Percentiles rank a stretch among this genome's conserved stretches.
These are phyloP conservation scores for Hirundo rustica DNA, from an alignment of 2,797 vertebrate species.

Conservation along the genomic window DNA sequence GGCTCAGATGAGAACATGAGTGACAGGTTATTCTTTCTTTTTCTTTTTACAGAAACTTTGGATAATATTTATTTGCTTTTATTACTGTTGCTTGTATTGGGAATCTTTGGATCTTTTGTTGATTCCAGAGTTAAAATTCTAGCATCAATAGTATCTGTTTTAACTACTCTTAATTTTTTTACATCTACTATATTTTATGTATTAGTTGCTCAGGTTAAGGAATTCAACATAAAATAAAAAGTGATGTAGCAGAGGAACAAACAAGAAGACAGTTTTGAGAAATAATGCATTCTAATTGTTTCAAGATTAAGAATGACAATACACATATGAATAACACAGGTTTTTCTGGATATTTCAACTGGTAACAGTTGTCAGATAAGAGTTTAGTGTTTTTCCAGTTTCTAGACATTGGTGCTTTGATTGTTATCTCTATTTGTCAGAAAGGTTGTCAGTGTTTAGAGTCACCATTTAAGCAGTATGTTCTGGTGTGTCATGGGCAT, in stretches of 20 bases:
- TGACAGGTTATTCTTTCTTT: constrained; percentile 89
- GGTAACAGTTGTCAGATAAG: not conserved
- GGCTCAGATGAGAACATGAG: constrained; percentile 98
- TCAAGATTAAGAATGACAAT: not conserved
- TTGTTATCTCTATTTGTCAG: constrained; percentile 48
- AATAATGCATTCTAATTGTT: not conserved
- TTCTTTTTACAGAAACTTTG: constrained; percentile 15
- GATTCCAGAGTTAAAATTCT: not conserved
- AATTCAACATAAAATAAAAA: not conserved
- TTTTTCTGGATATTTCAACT: not conserved
- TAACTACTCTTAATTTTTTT: not conserved
- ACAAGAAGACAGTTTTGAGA: not conserved
- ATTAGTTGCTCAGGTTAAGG: not conserved
- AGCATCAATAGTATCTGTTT: not conserved
- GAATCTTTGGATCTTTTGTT: not conserved
- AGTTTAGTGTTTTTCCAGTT: constrained; percentile 12
- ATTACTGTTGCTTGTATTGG: not conserved
- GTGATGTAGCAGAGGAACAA: not conserved
- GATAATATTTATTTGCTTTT: not conserved
- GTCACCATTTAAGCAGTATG: constrained; percentile 34
- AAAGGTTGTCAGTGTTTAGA: constrained; percentile 54
- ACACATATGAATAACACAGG: accelerated
- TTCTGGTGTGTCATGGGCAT: constrained; percentile 21
- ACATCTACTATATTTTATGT: not conserved
- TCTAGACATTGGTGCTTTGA: constrained; percentile 7